Evolutionary conservation across 1,140 invertebrate species (phyloP).

Genomic region (Nautilus pompilius): DNA sequence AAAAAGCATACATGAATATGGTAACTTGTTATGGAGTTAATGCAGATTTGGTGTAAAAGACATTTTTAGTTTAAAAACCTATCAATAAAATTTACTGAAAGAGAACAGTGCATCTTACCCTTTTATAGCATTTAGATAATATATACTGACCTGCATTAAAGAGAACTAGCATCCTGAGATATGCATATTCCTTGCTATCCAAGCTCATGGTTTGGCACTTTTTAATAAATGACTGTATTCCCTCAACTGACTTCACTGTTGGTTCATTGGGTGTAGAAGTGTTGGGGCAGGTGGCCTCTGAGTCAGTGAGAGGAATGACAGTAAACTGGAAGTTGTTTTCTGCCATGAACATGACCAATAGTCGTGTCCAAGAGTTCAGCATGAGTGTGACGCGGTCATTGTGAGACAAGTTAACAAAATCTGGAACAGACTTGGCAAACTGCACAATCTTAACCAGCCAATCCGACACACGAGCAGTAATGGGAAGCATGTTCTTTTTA

Average conservation of each 20-base stretch:
- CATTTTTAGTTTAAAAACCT: too few species aligned
- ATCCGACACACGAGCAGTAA: slow-evolving; percentile 50
- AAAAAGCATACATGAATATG: too few species aligned
- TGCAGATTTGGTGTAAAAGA: too few species aligned
- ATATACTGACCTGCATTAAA: slow-evolving; percentile 48
- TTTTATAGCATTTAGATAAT: too few species aligned
- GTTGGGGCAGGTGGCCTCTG: slow-evolving; percentile 4
- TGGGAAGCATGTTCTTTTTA: slow-evolving; percentile 52
- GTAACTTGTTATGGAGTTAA: too few species aligned
- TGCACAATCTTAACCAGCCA: slow-evolving; percentile 51
- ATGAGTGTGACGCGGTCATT: slow-evolving; percentile 49
- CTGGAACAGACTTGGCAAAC: slow-evolving; percentile 48
- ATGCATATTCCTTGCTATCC: slow-evolving; percentile 47
- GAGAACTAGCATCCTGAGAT: slow-evolving; percentile 47
- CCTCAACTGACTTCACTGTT: slow-evolving; percentile 50
- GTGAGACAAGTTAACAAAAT: slow-evolving; percentile 41
- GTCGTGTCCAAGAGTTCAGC: slow-evolving; percentile 44
- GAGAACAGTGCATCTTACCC: too few species aligned
- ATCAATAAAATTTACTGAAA: too few species aligned
- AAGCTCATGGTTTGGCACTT: slow-evolving; percentile 48
- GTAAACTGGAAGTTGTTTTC: slow-evolving; percentile 53
- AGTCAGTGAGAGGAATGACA: slow-evolving; percentile 36
- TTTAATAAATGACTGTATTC: slow-evolving; percentile 46
- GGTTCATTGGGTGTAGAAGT: slow-evolving; percentile 39
- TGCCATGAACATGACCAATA: slow-evolving; percentile 50